Conservation (phyloP, 2,888 invertebrate species). For the Cybosia mesomella region DNA sequence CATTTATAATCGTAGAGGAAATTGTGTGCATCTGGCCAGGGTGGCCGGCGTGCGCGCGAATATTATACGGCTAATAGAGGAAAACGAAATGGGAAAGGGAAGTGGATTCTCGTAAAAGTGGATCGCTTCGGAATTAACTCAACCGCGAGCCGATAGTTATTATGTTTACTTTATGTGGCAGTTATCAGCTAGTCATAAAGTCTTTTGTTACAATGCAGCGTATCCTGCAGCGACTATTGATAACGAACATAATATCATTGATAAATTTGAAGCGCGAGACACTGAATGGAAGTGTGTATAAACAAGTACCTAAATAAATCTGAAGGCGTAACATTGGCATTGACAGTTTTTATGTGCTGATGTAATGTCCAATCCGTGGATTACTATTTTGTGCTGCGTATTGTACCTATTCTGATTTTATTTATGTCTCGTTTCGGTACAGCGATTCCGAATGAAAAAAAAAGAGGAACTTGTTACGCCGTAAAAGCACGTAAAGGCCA, state of each 20-base stretch:
- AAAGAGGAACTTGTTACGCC: slow-evolving; percentile 58
- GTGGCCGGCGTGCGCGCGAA: slow-evolving; percentile 58
- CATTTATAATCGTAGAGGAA: slow-evolving; percentile 69
- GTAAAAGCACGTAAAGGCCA: slow-evolving; percentile 63
- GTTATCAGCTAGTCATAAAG: slow-evolving; percentile 18
- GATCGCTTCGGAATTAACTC: slow-evolving; percentile 56
- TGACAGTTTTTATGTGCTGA: slow-evolving; percentile 76
- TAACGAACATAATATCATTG: slow-evolving; percentile 43
- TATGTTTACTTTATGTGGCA: slow-evolving; percentile 36
- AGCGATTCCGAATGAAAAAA: slow-evolving; percentile 63
- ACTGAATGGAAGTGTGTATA: slow-evolving; percentile 62
- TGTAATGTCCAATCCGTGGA: slow-evolving; percentile 69
- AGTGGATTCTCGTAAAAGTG: slow-evolving; percentile 63
- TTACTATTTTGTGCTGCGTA: slow-evolving; percentile 64
- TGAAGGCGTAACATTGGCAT: slow-evolving; percentile 75
- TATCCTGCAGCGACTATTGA: slow-evolving; percentile 21
- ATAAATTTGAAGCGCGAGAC: slow-evolving; percentile 43
- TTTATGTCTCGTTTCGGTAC: slow-evolving; percentile 73
- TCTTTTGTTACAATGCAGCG: slow-evolving; percentile 13
- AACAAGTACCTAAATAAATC: slow-evolving; percentile 48
- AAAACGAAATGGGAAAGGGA: slow-evolving; percentile 74
- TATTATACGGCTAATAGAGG: slow-evolving; percentile 62
- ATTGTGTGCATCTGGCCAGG: slow-evolving; percentile 72
- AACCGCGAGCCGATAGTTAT: slow-evolving; percentile 54
- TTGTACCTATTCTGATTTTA: slow-evolving; percentile 75